Evolutionary conservation across 2,797 vertebrate species (phyloP).

Genomic region (Paramormyrops hopkinsi): DNA sequence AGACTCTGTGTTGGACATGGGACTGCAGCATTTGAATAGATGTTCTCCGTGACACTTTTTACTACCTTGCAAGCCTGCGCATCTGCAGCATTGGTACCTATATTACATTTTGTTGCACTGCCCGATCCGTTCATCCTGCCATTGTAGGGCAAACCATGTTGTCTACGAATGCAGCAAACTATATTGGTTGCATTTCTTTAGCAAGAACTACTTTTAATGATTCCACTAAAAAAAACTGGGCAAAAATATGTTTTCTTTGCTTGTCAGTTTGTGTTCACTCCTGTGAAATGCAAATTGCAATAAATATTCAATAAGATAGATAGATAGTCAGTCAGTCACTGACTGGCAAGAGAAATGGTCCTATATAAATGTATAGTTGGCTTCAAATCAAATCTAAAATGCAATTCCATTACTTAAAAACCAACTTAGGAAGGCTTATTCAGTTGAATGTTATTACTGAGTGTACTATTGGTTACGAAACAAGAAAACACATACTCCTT

Average conservation of each 20-base stretch:
- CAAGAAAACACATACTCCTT: not conserved
- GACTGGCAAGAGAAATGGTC: not conserved
- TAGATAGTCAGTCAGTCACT: not conserved
- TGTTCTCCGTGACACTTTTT: not conserved
- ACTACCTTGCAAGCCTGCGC: not conserved
- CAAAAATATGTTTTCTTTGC: not conserved
- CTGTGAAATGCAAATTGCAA: not conserved
- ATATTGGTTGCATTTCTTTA: not conserved
- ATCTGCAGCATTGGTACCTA: not conserved
- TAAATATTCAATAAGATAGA: not conserved
- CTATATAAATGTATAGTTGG: not conserved
- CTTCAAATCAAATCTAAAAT: not conserved
- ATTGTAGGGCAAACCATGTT: not conserved
- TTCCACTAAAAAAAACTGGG: not conserved
- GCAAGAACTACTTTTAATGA: not conserved
- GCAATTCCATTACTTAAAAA: not conserved
- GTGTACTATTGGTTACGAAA: not conserved
- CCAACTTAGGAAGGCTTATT: not conserved
- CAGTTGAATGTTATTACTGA: not conserved
- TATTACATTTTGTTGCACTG: not conserved
- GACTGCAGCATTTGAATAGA: not conserved
- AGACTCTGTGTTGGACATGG: not conserved
- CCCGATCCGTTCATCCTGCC: not conserved
- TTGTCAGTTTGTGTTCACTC: not conserved
- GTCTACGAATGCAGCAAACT: not conserved